Evolutionary conservation across 2,797 vertebrate genomes (phyloP).

Genomic region (Fistularia tabacaria): DNA sequence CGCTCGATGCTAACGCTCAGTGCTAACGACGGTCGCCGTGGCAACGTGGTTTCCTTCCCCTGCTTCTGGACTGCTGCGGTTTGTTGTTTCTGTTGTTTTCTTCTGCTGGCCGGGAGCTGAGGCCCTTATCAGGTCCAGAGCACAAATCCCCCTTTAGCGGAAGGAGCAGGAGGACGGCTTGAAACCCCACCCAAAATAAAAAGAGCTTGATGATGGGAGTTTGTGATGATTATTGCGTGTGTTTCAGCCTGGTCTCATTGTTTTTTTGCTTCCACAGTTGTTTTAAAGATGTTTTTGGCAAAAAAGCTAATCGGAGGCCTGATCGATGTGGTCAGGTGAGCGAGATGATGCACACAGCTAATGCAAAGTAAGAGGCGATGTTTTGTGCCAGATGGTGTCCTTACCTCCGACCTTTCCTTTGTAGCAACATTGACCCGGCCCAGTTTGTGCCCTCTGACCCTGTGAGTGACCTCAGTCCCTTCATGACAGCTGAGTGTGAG

Average conservation of each 20-base stretch:
- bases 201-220: background rate
- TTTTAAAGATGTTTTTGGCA: constrained; percentile 62
- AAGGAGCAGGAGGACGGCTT: too few relatives aligned
- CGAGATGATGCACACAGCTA: constrained; percentile 34
- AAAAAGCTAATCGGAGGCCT: constrained; percentile 59
- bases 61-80: too few relatives aligned
- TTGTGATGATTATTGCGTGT: background rate
- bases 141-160: too few relatives aligned
- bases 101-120: too few relatives aligned
- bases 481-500: background rate
- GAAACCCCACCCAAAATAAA: too few relatives aligned
- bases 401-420: constrained; percentile 11
- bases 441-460: constrained; percentile 67
- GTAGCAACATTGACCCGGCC: constrained; percentile 72
- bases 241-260: background rate
- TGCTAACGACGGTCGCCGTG: too few relatives aligned
- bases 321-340: constrained; percentile 72
- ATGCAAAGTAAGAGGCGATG: background rate
- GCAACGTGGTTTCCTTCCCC: too few relatives aligned
- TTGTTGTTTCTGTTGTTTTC: too few relatives aligned
- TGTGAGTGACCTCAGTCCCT: constrained; percentile 65
- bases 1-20: too few relatives aligned
- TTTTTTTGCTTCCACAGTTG: constrained; percentile 32
- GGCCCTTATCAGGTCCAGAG: too few relatives aligned
- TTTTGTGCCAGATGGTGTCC: background rate